Evolutionary conservation across 1,140 invertebrate genomes (phyloP), one percentile per base, ranked within the genome.

Genomic region (Parapsyche elsis): DNA sequence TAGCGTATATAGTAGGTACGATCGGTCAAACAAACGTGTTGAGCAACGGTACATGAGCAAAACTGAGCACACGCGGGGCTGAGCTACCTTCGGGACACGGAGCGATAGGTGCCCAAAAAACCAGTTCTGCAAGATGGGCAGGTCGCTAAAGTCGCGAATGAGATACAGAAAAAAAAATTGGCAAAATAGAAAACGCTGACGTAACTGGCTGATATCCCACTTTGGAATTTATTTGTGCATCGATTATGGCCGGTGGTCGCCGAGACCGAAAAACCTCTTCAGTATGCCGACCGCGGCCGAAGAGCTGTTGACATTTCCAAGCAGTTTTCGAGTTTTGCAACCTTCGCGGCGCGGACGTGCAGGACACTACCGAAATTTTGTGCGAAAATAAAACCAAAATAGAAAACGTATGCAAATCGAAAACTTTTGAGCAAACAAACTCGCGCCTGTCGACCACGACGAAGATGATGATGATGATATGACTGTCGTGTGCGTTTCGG

Each of bases 31-130:
- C 57, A 61, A 19, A 21, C 21, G n/a, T 38, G 23, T 19, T 26
- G 64, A 67, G 64, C 64, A 67, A 67, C 64, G 64, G 64, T 67
- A 67, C 64, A 67, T 67, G 64, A 24, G 64, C 64, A 67, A 67
- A 67, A 67, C 64, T 67, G 30, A 38, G 30, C 30, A 61, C 21
- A 61, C 57, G 57, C 21, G 10, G 9, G 57, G 57, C 57, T 61
- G n/a, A 9, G n/a, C 16, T 61, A 61, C 57, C 57, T 61, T 61
- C 57, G 57, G 57, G 57, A 61, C 57, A 61, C 16, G 7, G 30
- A 38, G 30, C 30, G 57, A 61, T 67, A 67, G 21, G 24, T 67
- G 64, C 64, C 64, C 64, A 67, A 26, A 64, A 19, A 67, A 67
- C 64, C 64, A 67, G 64, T 67, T 67, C 24, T 30, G 64, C 64